These are phyloP conservation scores for Crypturellus undulatus DNA, from an alignment of 2,113 vertebrate species.

Conservation along the genomic window DNA sequence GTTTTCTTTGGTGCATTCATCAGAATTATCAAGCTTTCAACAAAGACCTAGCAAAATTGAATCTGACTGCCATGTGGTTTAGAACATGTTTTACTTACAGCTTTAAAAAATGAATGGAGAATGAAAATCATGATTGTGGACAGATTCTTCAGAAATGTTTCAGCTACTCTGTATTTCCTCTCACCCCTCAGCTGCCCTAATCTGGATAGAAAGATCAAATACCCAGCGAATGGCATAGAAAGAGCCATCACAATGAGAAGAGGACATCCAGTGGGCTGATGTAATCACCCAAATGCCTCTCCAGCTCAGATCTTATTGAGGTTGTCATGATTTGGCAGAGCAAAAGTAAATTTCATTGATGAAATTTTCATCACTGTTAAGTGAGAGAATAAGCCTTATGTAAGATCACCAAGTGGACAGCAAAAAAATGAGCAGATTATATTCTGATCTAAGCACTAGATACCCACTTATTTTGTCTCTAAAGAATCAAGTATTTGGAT, in stretches of 20 bases:
- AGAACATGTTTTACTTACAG: slow-evolving; percentile 9
- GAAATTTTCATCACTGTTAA: slow-evolving; percentile 61
- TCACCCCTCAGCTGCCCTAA: not conserved
- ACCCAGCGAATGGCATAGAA: slow-evolving; percentile 38
- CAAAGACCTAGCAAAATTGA: slow-evolving; percentile 2
- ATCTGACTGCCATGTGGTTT: slow-evolving; percentile 46
- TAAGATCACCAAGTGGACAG: slow-evolving; percentile 9
- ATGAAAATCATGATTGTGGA: slow-evolving; percentile 48
- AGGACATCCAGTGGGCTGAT: slow-evolving; percentile 47
- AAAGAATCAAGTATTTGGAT: not conserved
- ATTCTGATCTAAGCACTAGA: not conserved
- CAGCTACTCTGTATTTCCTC: slow-evolving; percentile 22
- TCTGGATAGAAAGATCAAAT: slow-evolving; percentile 45
- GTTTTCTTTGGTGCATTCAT: slow-evolving; percentile 35
- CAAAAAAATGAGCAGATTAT: not conserved
- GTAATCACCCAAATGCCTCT: slow-evolving; percentile 47
- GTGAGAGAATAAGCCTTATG: slow-evolving; percentile 5
- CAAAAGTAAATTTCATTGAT: slow-evolving; percentile 59
- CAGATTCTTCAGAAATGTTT: slow-evolving; percentile 39
- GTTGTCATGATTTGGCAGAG: slow-evolving; percentile 66
- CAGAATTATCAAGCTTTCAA: slow-evolving; percentile 32
- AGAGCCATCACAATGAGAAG: slow-evolving; percentile 41
- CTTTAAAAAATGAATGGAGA: slow-evolving; percentile 60
- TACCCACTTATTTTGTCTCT: not conserved
- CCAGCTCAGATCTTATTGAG: slow-evolving; percentile 33